phyloP scores from a whole-genome alignment of 2,888 invertebrate species.

The Carabus problematicus region DNA sequence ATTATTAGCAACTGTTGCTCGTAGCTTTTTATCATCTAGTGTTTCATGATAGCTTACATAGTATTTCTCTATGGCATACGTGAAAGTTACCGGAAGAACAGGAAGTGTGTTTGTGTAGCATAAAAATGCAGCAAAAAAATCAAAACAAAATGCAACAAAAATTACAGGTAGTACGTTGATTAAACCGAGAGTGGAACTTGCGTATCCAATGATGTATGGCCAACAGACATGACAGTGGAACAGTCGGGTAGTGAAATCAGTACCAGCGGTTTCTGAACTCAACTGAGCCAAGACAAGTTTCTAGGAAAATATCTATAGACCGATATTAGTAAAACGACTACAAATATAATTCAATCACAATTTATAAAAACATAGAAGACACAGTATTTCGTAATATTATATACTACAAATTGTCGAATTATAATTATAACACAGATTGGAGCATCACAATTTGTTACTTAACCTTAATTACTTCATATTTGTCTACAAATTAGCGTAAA shows the following conservation, averaged over 20 bases:
- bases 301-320: background rate
- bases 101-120: background rate
- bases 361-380: too few species aligned
- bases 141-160: background rate
- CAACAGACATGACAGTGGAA: background rate
- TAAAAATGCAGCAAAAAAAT: background rate
- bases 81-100: constrained; percentile 10
- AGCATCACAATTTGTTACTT: background rate
- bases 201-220: background rate
- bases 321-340: background rate
- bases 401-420: background rate
- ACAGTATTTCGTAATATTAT: too few species aligned
- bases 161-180: too few species aligned
- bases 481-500: background rate
- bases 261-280: background rate
- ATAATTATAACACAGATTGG: background rate
- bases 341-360: too few species aligned
- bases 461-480: background rate
- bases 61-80: too few species aligned
- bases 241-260: background rate
- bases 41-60: background rate
- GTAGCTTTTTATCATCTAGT: background rate
- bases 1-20: background rate
- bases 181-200: background rate
- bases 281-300: background rate